These are phyloP conservation scores for Premnoplex brunnescens DNA, from an alignment of 2,797 vertebrate species.

Conservation along the genomic window DNA sequence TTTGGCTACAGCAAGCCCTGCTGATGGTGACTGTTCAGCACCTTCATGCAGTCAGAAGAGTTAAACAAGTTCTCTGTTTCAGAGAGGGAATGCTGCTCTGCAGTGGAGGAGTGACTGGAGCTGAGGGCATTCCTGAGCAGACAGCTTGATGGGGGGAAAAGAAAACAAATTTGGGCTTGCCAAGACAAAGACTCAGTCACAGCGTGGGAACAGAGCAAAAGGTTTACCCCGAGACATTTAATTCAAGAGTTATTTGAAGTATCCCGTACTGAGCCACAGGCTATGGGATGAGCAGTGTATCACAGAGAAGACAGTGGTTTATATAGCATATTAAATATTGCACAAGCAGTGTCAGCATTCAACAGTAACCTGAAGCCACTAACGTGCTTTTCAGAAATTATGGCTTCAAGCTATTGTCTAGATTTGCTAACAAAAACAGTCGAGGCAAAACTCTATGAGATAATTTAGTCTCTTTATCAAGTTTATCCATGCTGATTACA, in stretches of 20 bases:
- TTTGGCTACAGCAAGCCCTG: neutral
- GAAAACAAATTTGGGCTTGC: neutral
- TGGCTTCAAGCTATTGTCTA: neutral
- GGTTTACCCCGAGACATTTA: neutral
- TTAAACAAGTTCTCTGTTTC: neutral
- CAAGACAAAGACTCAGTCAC: neutral
- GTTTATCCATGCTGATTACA: conserved; percentile 15
- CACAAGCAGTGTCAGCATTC: neutral
- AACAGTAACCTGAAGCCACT: neutral
- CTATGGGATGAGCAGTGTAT: neutral
- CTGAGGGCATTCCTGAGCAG: neutral
- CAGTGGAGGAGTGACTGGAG: neutral
- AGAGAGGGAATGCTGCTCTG: neutral
- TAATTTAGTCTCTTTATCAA: conserved; percentile 7
- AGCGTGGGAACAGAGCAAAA: neutral
- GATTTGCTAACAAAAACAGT: neutral
- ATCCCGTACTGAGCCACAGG: neutral
- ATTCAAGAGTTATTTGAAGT: neutral
- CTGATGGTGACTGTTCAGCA: neutral
- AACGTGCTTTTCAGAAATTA: neutral
- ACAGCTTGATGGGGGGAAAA: neutral
- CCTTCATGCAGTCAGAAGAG: neutral
- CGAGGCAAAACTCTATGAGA: neutral
- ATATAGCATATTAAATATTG: neutral
- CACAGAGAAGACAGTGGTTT: neutral